Evolutionary conservation across 1,140 invertebrate genomes (phyloP).

Genomic region (Hylaeus anthracinus): DNA sequence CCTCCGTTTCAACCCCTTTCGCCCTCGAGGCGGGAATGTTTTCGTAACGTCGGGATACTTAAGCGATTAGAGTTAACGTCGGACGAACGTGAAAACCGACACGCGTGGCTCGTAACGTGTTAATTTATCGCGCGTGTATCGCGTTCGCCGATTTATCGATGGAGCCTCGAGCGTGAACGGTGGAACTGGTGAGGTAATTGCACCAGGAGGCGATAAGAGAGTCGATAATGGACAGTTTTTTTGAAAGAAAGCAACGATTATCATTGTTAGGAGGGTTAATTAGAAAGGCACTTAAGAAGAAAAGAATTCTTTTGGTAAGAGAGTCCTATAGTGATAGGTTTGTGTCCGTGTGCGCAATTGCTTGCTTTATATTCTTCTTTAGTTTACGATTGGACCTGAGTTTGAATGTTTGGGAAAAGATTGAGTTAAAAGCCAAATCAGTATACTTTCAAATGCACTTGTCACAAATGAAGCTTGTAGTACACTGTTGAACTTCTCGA

Average conservation of each 20-base stretch:
- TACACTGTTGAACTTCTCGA: not conserved
- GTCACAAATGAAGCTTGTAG: not conserved
- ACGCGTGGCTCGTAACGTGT: slow-evolving; percentile 34
- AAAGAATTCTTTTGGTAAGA: too few relatives aligned
- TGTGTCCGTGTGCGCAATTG: too few relatives aligned
- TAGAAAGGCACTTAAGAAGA: too few relatives aligned
- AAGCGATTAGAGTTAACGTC: slow-evolving; percentile 24
- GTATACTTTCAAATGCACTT: not conserved
- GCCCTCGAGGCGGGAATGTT: not conserved
- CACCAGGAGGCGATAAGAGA: too few relatives aligned
- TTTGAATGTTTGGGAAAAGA: not conserved
- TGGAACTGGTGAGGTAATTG: not conserved
- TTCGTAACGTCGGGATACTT: slow-evolving; percentile 20
- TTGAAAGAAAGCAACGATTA: too few relatives aligned
- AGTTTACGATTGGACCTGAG: too few relatives aligned
- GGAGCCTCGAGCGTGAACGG: not conserved
- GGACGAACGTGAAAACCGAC: slow-evolving; percentile 37
- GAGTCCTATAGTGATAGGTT: too few relatives aligned
- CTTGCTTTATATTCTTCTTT: too few relatives aligned
- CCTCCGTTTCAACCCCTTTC: slow-evolving; percentile 40
- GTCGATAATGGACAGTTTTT: too few relatives aligned
- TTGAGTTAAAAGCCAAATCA: not conserved
- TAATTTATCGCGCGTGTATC: slow-evolving; percentile 40
- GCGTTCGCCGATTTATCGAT: slow-evolving; percentile 10
- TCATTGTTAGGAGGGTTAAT: too few relatives aligned